Conservation (phyloP, 2,888 invertebrate species). For the Metopia argyrocephala region DNA sequence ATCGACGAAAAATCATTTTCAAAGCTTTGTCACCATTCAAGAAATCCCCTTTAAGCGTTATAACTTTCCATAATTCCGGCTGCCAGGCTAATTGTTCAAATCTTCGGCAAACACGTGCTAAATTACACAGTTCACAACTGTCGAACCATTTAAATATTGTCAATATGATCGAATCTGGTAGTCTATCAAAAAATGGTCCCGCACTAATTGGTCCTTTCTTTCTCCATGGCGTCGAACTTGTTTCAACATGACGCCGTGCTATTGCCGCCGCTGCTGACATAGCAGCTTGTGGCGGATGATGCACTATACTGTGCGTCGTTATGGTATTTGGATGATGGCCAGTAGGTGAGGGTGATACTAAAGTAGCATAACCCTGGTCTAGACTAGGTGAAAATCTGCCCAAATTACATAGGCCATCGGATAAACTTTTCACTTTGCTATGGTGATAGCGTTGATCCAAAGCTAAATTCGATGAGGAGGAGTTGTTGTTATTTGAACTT, state of each 20-base stretch:
- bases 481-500: conserved; percentile 67
- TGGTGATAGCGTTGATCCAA: conserved; percentile 75
- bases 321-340: conserved; percentile 72
- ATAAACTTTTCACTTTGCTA: conserved; percentile 77
- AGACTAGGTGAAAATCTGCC: conserved; percentile 83
- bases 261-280: conserved; percentile 64
- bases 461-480: conserved; percentile 67
- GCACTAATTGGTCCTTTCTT: conserved; percentile 77
- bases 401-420: conserved; percentile 77
- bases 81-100: conserved; percentile 89
- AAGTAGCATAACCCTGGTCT: conserved; percentile 90
- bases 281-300: conserved; percentile 66
- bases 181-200: conserved; percentile 81
- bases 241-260: conserved; percentile 64
- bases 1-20: conserved; percentile 82
- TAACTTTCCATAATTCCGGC: conserved; percentile 86
- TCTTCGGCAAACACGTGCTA: conserved; percentile 86
- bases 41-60: conserved; percentile 82
- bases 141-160: conserved; percentile 85
- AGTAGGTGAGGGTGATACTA: conserved; percentile 82
- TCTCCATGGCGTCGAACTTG: conserved; percentile 76
- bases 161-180: conserved; percentile 84
- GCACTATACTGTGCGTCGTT: conserved; percentile 68
- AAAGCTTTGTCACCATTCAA: conserved; percentile 83
- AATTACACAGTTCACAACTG: conserved; percentile 85